Conservation (phyloP, 2,888 invertebrate genomes). For the Sarcophaga variegata region DNA sequence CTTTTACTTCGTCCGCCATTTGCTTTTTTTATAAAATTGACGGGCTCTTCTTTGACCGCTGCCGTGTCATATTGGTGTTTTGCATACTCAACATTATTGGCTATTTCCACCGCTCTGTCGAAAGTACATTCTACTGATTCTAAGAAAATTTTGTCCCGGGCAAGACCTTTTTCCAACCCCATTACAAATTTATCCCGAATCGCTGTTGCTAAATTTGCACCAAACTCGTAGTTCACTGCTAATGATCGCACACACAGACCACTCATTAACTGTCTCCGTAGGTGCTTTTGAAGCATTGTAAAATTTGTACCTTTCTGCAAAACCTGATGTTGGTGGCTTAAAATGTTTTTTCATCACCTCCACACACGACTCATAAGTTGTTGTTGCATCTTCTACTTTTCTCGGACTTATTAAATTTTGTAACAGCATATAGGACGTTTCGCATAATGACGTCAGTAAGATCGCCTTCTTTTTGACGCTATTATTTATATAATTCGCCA, state of each 20-base stretch:
- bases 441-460: constrained; percentile 50
- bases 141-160: too few relatives aligned
- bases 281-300: constrained; percentile 5
- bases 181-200: too few relatives aligned
- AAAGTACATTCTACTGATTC: too few relatives aligned
- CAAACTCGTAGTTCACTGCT: too few relatives aligned
- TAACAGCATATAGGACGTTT: constrained; percentile 52
- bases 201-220: too few relatives aligned
- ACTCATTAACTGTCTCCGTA: constrained; percentile 4
- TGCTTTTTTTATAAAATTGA: too few relatives aligned
- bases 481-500: constrained; percentile 53
- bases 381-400: constrained; percentile 26
- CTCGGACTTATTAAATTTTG: constrained; percentile 16
- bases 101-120: too few relatives aligned
- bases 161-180: too few relatives aligned
- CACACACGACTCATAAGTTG: constrained; percentile 46
- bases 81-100: too few relatives aligned
- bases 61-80: too few relatives aligned
- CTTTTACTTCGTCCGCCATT: too few relatives aligned
- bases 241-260: neutral
- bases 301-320: constrained; percentile 68
- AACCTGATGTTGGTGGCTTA: constrained; percentile 65
- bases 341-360: constrained; percentile 57
- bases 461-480: constrained; percentile 59
- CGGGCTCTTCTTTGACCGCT: too few relatives aligned